Conservation (phyloP, 1,140 invertebrate species). For the Pentalonia nigronervosa region DNA sequence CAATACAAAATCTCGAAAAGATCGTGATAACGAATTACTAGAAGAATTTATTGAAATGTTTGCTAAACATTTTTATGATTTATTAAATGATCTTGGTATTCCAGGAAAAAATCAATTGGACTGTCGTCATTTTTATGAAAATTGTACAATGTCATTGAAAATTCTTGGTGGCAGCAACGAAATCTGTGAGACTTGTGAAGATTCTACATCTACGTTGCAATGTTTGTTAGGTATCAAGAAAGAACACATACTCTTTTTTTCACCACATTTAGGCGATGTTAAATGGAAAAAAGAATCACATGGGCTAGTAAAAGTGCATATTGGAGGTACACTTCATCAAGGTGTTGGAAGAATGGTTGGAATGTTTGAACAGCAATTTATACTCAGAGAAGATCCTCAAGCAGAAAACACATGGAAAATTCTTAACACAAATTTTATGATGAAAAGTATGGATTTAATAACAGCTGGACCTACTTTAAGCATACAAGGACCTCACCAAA, state of each 20-base stretch:
- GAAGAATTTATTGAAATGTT: conserved; percentile 55
- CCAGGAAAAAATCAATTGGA: conserved; percentile 45
- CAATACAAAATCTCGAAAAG: conserved; percentile 14
- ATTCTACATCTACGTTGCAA: background rate
- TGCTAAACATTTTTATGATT: conserved; percentile 52
- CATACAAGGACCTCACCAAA: background rate
- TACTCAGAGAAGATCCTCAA: conserved; percentile 51
- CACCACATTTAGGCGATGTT: conserved; percentile 31
- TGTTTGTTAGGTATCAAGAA: conserved; percentile 32
- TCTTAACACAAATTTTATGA: conserved; percentile 43
- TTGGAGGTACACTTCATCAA: conserved; percentile 49
- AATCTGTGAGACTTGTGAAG: conserved; percentile 9
- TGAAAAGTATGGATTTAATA: conserved; percentile 50
- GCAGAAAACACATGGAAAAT: conserved; percentile 51
- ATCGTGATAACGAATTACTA: conserved; percentile 21
- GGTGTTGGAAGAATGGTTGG: conserved; percentile 48
- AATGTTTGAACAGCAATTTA: conserved; percentile 51
- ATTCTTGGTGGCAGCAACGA: conserved; percentile 37
- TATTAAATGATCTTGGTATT: conserved; percentile 36
- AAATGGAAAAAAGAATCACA: conserved; percentile 57
- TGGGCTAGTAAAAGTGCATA: conserved; percentile 44
- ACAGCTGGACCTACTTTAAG: conserved; percentile 29
- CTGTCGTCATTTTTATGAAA: conserved; percentile 48
- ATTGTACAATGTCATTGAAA: conserved; percentile 39
- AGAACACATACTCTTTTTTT: conserved; percentile 45